These are phyloP conservation scores for Eurois occulta DNA, from an alignment of 2,888 invertebrate genomes.

Conservation along the genomic window DNA sequence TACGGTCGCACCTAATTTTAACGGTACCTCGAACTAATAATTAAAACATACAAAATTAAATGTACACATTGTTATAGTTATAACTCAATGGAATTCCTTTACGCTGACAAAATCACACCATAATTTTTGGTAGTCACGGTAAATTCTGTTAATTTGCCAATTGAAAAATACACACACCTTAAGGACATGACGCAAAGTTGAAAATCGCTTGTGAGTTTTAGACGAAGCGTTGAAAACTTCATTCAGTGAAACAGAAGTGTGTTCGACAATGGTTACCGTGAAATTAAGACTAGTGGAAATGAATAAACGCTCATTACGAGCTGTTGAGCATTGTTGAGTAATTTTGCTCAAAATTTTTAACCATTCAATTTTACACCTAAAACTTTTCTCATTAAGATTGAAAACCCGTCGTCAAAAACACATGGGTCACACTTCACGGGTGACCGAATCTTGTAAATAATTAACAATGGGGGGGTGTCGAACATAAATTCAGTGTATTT, in stretches of 20 bases:
- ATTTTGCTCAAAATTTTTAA: slow-evolving; percentile 45
- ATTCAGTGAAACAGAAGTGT: slow-evolving; percentile 81
- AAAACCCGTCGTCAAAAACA: slow-evolving; percentile 1
- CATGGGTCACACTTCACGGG: slow-evolving; percentile 54
- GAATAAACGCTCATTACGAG: slow-evolving; percentile 81
- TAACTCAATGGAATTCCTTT: slow-evolving; percentile 74
- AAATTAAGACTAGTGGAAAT: slow-evolving; percentile 81
- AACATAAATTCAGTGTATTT: slow-evolving; percentile 59
- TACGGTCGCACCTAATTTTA: slow-evolving; percentile 49
- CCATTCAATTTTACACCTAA: slow-evolving; percentile 24
- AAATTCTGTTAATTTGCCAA: slow-evolving; percentile 63
- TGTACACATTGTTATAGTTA: slow-evolving; percentile 69
- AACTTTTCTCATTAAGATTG: accelerated
- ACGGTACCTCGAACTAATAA: slow-evolving; percentile 61
- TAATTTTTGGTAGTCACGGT: slow-evolving; percentile 75
- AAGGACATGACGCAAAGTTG: slow-evolving; percentile 51
- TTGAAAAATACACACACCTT: slow-evolving; percentile 47
- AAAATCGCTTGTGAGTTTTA: slow-evolving; percentile 58
- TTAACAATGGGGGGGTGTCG: slow-evolving; percentile 58
- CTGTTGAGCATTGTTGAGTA: slow-evolving; percentile 62
- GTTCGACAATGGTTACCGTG: slow-evolving; percentile 79
- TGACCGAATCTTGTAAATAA: slow-evolving; percentile 63
- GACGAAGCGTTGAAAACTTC: slow-evolving; percentile 66
- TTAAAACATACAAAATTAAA: slow-evolving; percentile 71
- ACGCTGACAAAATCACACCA: slow-evolving; percentile 70